Conservation (phyloP, 2,113 vertebrate genomes). For the Eretmochelys imbricata region DNA sequence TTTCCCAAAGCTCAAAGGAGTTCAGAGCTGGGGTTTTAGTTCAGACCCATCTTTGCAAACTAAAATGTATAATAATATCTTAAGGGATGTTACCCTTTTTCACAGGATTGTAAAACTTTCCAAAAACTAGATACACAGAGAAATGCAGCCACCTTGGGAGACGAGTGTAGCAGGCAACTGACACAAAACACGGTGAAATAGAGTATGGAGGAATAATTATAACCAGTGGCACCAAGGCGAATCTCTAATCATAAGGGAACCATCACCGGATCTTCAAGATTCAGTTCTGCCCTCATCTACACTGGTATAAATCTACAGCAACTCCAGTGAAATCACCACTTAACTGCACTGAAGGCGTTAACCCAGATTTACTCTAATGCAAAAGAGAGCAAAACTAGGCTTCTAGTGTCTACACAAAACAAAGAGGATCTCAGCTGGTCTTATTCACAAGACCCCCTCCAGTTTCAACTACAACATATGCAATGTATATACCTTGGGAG, state of each 20-base stretch:
- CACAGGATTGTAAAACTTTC: not conserved
- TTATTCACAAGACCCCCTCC: not conserved
- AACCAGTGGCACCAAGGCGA: not conserved
- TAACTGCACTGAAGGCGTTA: not conserved
- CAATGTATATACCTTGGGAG: not conserved
- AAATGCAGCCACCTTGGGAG: not conserved
- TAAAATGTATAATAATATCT: not conserved
- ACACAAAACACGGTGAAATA: not conserved
- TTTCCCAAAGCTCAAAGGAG: not conserved
- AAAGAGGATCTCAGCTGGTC: not conserved
- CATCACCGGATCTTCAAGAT: not conserved
- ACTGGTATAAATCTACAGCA: not conserved
- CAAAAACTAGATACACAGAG: not conserved
- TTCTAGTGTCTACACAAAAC: not conserved
- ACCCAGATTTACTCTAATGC: not conserved
- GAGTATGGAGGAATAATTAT: not conserved
- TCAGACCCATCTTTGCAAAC: not conserved
- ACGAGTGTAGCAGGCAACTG: not conserved
- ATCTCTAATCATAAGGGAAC: not conserved
- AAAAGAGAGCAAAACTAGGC: not conserved
- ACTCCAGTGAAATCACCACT: not conserved
- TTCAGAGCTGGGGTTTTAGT: not conserved
- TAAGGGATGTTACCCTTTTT: not conserved
- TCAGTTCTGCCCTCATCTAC: not conserved
- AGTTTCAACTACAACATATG: not conserved